Evolutionary conservation across 1,140 invertebrate genomes (phyloP), one percentile per base, ranked within the genome.

Genomic region (Leptinotarsa lineolata): DNA sequence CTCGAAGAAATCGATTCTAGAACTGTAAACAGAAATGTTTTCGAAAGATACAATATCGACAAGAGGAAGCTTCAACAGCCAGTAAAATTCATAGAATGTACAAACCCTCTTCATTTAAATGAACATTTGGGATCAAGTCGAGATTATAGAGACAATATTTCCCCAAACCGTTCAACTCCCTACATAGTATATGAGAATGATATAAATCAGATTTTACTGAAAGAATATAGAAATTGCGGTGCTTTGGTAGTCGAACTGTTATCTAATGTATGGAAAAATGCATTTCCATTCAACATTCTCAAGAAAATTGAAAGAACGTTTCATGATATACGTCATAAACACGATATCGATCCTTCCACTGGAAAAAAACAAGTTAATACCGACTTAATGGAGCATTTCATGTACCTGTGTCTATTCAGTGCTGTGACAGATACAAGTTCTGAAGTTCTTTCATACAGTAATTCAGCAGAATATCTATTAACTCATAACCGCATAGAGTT

Each of bases 401-500:
- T 75, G 67, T 75, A 77, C 59, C 45, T 75, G 15, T 77, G 70
- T 63, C 24, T 75, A 22, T 77, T 77, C 46, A 39, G 8, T 39
- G 30, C 30, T 39, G 8, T 11, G 68, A 64, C 21, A 71, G 13
- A 44, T 63, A 74, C 20, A 20, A 61, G 54, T 24, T 60, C 13
- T 15, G 30, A 59, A 20, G 18, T 21, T 12, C 13, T 48, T 44
- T 11, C 5, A 46, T 12, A 44, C 16, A 21, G 21, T 21, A 45
- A 64, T 45, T 60, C 63, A 20, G 45, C 44, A 30, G 48, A 70
- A 54, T 72, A 77, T 74, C 16, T 77, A 5, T 22, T 11, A 20
- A 73, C 30, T 21, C 73, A 72, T 39, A 24, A n/a, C 60, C 24
- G 64, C 46, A n/a, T 11, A 72, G 11, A 72, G 61, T 63, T 74